Evolutionary conservation across 2,888 invertebrate genomes (phyloP).

Genomic region (Orthonychiurus folsomi): DNA sequence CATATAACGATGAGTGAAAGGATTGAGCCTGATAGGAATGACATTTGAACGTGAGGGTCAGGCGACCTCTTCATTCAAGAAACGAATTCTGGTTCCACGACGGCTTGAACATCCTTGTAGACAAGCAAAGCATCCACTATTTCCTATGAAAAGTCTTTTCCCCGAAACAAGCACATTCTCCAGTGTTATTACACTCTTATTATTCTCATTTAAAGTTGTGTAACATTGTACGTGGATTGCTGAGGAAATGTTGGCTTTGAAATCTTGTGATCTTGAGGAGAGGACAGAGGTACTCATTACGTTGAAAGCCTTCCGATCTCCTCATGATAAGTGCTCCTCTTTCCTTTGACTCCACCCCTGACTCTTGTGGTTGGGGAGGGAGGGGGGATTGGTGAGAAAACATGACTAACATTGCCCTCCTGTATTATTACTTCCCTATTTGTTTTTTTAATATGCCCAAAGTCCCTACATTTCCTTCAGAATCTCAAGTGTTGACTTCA

Average conservation of each 20-base stretch:
- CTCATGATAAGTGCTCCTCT: background rate
- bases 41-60: background rate
- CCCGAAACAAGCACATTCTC: too few relatives aligned
- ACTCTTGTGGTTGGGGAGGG: background rate
- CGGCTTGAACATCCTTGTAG: background rate
- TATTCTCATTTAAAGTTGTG: too few relatives aligned
- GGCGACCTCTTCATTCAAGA: background rate
- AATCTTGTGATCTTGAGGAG: background rate
- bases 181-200: too few relatives aligned
- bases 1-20: background rate
- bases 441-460: background rate
- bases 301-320: constrained; percentile 8
- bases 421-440: background rate
- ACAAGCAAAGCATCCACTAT: too few relatives aligned
- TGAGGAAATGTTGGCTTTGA: background rate
- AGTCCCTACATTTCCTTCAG: background rate
- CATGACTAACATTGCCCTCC: background rate
- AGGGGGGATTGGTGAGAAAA: background rate
- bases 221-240: background rate
- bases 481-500: background rate
- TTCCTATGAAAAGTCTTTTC: too few relatives aligned
- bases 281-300: constrained; percentile 4
- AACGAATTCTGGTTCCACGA: background rate
- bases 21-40: background rate
- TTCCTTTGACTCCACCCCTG: background rate